A percentile compares a stretch with the other conserved stretches of the same genome.
phyloP scores from a whole-genome alignment of 1,140 invertebrate species.

The Cyclina sinensis region DNA sequence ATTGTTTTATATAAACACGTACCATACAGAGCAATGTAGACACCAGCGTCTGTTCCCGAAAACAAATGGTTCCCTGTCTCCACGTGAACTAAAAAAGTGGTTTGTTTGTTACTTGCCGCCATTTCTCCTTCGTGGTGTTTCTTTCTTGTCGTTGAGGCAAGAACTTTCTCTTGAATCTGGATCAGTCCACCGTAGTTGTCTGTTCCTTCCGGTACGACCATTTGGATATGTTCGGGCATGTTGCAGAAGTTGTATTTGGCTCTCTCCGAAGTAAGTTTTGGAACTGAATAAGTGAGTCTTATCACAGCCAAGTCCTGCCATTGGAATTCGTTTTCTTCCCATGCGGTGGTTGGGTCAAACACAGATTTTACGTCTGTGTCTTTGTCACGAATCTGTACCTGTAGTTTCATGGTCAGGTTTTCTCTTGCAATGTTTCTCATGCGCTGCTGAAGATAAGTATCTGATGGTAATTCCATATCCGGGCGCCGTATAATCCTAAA shows the following conservation, averaged over 20 bases:
- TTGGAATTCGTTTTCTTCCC: slow-evolving; percentile 56
- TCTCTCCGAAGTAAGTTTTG: slow-evolving; percentile 42
- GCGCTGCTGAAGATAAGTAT: slow-evolving; percentile 42
- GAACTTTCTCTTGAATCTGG: slow-evolving; percentile 54
- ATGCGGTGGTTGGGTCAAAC: slow-evolving; percentile 2
- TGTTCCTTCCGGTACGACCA: neutral
- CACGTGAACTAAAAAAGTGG: slow-evolving; percentile 61
- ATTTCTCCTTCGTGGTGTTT: neutral
- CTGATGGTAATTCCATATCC: slow-evolving; percentile 54
- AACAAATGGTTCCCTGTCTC: slow-evolving; percentile 63
- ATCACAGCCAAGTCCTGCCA: slow-evolving; percentile 55
- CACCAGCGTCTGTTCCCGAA: slow-evolving; percentile 62
- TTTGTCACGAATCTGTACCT: slow-evolving; percentile 52
- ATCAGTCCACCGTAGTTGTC: slow-evolving; percentile 35
- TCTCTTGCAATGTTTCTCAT: slow-evolving; percentile 37
- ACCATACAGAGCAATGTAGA: slow-evolving; percentile 64
- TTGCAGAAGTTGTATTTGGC: slow-evolving; percentile 52
- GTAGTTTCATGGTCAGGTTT: slow-evolving; percentile 45
- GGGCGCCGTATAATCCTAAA: slow-evolving; percentile 51
- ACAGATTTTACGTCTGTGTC: neutral
- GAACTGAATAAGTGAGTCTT: slow-evolving; percentile 30
- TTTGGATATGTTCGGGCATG: slow-evolving; percentile 13
- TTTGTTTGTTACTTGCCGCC: neutral
- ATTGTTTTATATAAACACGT: neutral
- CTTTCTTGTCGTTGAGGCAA: slow-evolving; percentile 35